Conservation (phyloP, 2,113 vertebrate species). For the Ornithorhynchus anatinus region DNA sequence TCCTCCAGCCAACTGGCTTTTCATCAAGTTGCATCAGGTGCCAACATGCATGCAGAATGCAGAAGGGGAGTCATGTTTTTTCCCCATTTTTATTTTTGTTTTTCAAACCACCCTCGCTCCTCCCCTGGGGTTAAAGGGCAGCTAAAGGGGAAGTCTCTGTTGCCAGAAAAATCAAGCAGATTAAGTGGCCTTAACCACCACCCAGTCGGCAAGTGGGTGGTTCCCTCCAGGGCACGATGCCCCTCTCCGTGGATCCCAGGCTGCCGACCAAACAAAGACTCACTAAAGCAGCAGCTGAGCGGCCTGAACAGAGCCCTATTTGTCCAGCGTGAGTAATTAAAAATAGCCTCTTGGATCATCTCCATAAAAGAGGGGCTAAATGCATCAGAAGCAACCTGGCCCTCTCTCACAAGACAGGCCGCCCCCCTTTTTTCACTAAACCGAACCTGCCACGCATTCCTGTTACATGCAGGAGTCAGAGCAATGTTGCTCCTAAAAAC, state of each 20-base stretch:
- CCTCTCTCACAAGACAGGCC: not conserved
- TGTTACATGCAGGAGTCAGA: not conserved
- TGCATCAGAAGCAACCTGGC: not conserved
- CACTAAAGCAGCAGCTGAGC: not conserved
- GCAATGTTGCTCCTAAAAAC: not conserved
- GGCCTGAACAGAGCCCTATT: not conserved
- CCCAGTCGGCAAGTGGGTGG: fast-evolving
- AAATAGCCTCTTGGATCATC: not conserved
- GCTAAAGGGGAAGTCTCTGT: fast-evolving
- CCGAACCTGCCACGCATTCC: not conserved
- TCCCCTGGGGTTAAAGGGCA: not conserved
- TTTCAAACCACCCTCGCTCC: too few species aligned
- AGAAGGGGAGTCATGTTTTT: too few species aligned
- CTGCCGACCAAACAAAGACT: not conserved
- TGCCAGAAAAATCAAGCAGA: fast-evolving
- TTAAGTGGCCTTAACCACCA: fast-evolving
- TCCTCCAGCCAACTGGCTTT: too few species aligned
- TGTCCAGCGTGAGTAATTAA: not conserved
- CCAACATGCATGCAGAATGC: too few species aligned
- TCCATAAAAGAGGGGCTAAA: not conserved
- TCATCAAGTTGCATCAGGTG: too few species aligned
- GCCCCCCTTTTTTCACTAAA: too few species aligned
- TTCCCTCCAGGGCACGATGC: not conserved
- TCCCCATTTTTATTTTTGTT: too few species aligned
- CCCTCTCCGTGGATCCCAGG: not conserved